Conservation (phyloP, 2,113 vertebrate species). For the Planiliza haematocheilus region DNA sequence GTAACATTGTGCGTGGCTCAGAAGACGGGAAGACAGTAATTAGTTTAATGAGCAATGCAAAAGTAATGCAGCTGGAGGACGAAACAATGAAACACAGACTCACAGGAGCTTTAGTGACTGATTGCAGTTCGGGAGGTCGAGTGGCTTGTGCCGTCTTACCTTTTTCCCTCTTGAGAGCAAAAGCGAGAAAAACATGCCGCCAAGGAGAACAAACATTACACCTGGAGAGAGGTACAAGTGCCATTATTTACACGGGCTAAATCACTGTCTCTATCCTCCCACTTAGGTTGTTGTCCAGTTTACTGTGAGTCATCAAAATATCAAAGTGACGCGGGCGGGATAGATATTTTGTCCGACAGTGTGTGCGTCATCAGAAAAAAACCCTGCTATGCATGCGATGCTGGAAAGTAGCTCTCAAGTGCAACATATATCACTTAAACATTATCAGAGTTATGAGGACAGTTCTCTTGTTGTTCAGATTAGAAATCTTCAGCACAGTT, state of each 20-base stretch:
- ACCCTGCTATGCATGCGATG: neutral
- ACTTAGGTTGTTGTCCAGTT: conserved; percentile 37
- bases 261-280: conserved; percentile 29
- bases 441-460: too few species aligned
- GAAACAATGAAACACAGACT: neutral
- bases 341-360: conserved; percentile 1
- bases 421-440: too few species aligned
- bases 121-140: conserved; percentile 31
- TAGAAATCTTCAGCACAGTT: neutral
- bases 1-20: conserved; percentile 1
- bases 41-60: conserved; percentile 16
- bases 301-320: conserved; percentile 56
- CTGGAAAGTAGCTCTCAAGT: neutral
- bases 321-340: conserved; percentile 14
- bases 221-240: neutral
- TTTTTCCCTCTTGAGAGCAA: neutral
- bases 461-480: neutral
- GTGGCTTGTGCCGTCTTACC: neutral
- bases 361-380: conserved; percentile 3
- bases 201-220: conserved; percentile 8
- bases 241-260: conserved; percentile 24
- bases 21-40: neutral
- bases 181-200: conserved; percentile 12
- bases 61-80: neutral
- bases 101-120: neutral